A percentile compares a stretch with the other conserved stretches of the same genome.
Conservation (phyloP, 1,140 invertebrate genomes). For the Cotesia vestalis region DNA sequence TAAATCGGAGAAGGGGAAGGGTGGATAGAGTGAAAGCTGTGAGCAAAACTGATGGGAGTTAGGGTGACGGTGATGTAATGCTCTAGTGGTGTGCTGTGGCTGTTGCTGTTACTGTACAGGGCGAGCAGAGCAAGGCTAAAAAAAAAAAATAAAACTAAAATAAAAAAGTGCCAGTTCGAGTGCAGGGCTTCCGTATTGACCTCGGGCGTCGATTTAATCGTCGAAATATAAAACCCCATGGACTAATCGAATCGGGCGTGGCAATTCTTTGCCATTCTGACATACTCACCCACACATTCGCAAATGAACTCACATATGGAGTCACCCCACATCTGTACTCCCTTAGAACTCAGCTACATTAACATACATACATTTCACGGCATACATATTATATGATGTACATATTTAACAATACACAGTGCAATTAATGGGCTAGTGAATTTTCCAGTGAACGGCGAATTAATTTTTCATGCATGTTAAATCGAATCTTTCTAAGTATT, state of each 20-base stretch:
- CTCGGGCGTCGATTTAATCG: conserved; percentile 30
- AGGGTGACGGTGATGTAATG: too few relatives aligned
- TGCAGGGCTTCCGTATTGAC: conserved; percentile 9
- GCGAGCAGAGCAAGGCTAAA: neutral
- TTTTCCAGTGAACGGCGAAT: too few relatives aligned
- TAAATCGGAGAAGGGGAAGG: too few relatives aligned
- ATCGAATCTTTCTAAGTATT: too few relatives aligned
- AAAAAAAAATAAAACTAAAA: neutral
- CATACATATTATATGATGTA: neutral
- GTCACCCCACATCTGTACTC: neutral
- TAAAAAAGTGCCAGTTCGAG: neutral
- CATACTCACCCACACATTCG: neutral
- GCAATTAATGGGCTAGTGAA: too few relatives aligned
- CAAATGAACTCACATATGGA: neutral
- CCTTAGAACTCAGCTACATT: neutral
- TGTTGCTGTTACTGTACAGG: too few relatives aligned
- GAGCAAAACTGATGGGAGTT: too few relatives aligned
- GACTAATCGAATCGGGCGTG: conserved; percentile 26
- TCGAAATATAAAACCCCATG: conserved; percentile 24
- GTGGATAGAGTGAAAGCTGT: too few relatives aligned
- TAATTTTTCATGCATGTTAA: too few relatives aligned
- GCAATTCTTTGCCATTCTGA: conserved; percentile 18
- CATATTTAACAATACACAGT: too few relatives aligned
- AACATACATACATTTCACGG: neutral
- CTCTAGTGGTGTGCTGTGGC: too few relatives aligned